Base-by-base conservation (phyloP, 2,888 invertebrate species). In the Oxystoma pomonae region DNA sequence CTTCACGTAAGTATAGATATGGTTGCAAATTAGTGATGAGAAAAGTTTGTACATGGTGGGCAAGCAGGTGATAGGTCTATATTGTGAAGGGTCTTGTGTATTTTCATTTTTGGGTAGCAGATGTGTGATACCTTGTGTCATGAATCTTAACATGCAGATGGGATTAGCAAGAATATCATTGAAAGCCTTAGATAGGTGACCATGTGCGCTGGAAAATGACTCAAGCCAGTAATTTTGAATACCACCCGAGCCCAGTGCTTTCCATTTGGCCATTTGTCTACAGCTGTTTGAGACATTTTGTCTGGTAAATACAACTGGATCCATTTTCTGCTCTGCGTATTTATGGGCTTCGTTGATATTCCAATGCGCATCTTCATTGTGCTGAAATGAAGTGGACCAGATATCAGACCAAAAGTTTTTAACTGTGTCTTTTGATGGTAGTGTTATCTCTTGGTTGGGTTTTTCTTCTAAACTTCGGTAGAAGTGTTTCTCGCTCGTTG, bases 21-120 rank as follows among this genome's bases (percentile, higher is more conserved):
- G 5, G 3, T 59, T 18, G 3, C 18, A 12, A 5, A 59, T 59
- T 17, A 12, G 7, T 59, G 18, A 2, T n/a, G 59, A 51, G n/a
- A 51, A 18, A 19, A 51, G 50, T 19, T 59, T 59, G 19, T 59
- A 59, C 50, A 59, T 50, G 7, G 59, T 59, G 17, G 51, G 59
- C 7, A 59, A n/a, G 16, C 50, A 51, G 9, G 59, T 59, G 5
- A 59, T 59, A 7, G 18, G 59, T 52, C 59, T 51, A 19, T 59
- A 59, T 51, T 59, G 50, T 7, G 59, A 50, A n/a, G 51, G 51
- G 22, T 59, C 20, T 58, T 51, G 49, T 3, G 20, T 59, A 7
- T 17, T 9, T 18, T 17, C 50, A 7, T n/a, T 18, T 51, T 50
- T 59, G 7, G 59, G 59, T 12, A 51, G 50, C n/a, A 59, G 16